phyloP scores from a whole-genome alignment of 2,888 invertebrate genomes.

The Vesta saturnalis region DNA sequence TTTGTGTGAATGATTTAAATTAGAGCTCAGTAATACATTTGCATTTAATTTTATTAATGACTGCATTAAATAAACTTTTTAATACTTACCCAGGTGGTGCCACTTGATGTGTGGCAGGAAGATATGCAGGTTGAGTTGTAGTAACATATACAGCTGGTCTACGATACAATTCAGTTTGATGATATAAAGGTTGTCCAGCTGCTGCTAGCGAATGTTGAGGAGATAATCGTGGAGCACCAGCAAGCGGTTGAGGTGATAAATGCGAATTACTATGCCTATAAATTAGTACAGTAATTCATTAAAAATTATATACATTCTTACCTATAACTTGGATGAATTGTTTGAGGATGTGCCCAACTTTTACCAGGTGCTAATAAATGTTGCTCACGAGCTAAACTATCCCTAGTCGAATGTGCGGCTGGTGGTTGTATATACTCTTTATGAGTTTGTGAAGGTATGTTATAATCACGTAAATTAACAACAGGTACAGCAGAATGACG shows the following conservation, averaged over 20 bases:
- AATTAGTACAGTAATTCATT: neutral
- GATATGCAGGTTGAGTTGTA: conserved; percentile 67
- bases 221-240: conserved; percentile 63
- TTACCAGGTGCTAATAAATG: conserved; percentile 67
- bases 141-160: conserved; percentile 77
- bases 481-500: conserved; percentile 61
- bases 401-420: conserved; percentile 67
- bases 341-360: conserved; percentile 63
- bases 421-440: conserved; percentile 70
- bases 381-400: conserved; percentile 63
- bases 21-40: too few species aligned
- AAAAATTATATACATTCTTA: conserved; percentile 43
- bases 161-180: conserved; percentile 72
- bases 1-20: too few species aligned
- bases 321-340: conserved; percentile 63
- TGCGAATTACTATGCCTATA: conserved; percentile 62
- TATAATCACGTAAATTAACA: conserved; percentile 60
- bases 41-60: too few species aligned
- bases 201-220: conserved; percentile 65
- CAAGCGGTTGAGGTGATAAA: conserved; percentile 64
- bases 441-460: conserved; percentile 62
- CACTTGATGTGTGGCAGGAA: conserved; percentile 66
- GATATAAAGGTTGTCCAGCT: conserved; percentile 70
- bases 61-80: neutral
- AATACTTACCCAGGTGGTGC: conserved; percentile 62